Base-by-base conservation (phyloP, 1,140 invertebrate species). In the Brachionus calyciflorus region DNA sequence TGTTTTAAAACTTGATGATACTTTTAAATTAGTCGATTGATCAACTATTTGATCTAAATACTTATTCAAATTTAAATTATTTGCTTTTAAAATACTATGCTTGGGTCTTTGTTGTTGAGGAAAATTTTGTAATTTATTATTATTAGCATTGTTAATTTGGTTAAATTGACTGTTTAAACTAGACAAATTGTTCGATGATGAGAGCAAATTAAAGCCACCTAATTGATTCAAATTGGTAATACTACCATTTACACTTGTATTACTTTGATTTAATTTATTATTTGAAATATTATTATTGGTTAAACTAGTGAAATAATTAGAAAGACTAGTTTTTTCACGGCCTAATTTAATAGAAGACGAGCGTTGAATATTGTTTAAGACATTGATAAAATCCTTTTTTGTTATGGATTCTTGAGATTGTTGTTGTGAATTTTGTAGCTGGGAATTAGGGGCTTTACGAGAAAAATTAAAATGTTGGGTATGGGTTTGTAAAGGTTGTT, bases 321-420 rank as follows among this genome's bases (percentile, higher is more conserved):
- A 40, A 1, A 73, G 69, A 55, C 69, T 73, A 55, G 46, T 73
- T 49, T 73, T 73, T 55, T 73, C 69, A 51, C 69, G 69, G 28
- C 33, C 28, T 19, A 55, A 12, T 19, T 55, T 49, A 41, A 73
- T 51, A 17, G 69, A 73, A 14, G 44, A 51, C 44, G 69, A 73
- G 19, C 69, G 46, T 49, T 55, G 46, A 37, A 55, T 55, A 37
- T 51, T 49, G 19, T 51, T 49, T 12, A 73, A 28, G 4, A 51
- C 51, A 41, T 73, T 73, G 41, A 65, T 44, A 28, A 65, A 65
- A 37, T 65, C 60, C 19, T 65, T 65, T 65, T 65, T 65, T 6
- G 37, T 44, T 46, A 65, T 65, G 30, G 55, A 60, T 30, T 60
- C 60, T 44, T 65, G 57, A 7, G 57, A 40, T 33, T 37, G 21